Base-by-base conservation (phyloP, 2,797 vertebrate genomes). In the Hafferia zeledoni region DNA sequence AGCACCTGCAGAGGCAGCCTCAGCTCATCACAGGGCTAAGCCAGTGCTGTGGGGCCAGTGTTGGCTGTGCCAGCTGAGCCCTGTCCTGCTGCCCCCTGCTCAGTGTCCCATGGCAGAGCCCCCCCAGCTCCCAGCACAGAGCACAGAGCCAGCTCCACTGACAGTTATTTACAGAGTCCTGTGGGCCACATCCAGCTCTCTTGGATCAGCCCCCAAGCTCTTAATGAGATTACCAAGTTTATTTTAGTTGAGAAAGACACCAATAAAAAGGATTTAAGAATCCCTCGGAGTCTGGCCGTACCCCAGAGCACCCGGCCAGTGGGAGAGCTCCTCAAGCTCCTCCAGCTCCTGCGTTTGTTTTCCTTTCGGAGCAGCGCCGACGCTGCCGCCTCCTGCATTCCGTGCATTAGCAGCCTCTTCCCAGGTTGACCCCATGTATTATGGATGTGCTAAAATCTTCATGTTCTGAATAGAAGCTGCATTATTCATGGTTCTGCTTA, bases 401-500 rank as follows among this genome's bases (percentile, higher is more conserved):
- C 39, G 37, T 93, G 86, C 96, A 91, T 94, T 88, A 95, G 82
- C 84, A 65, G 90, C 60, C 0, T 91, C 95, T 93, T 94, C 90
- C 75, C 77, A 44, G 75, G 90, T 16, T 95, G 94, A 85, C 83
- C 85, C 88, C 89, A 95, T 97, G 88, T 95, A 97, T 97, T 96
- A 97, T 96, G 96, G 95, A 97, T 97, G 95, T 0, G 17, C 44
- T 92, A 74, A 95, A 94, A 63, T 86, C 93, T 75, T 89, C 88
- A 44, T 92, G 84, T 89, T 87, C 93, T 75, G 91, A 95, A 95
- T 83, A 93, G 94, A 44, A 85, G 31, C 90, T 97, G 94, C 96
- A 96, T 96, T 96, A 96, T 96, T 96, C 95, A 97, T 96, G 77
- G 44, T 71, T 10, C 79, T 84, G 69, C 96, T 96, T 89, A 84